Base-by-base conservation (phyloP, 2,888 invertebrate species). In the Smittia sp. region DNA sequence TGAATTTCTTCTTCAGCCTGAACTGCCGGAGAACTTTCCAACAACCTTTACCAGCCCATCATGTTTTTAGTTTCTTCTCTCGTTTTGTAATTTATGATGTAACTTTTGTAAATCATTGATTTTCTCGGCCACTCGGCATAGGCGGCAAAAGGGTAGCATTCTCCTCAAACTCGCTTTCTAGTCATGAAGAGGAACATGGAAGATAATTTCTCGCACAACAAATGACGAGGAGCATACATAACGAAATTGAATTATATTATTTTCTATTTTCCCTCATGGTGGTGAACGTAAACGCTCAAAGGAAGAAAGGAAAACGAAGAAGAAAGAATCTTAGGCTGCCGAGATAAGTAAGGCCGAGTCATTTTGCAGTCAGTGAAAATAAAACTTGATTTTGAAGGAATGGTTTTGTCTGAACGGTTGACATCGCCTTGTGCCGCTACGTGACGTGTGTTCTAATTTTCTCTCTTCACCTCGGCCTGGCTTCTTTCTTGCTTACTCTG, bases 361-460 rank as follows among this genome's bases (percentile, higher is more conserved):
- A 20, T 22, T 58, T 11, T 58, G 58, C 18, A 20, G 58, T 58
- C 22, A 58, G 58, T 20, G 22, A 46, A 67, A 67, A 41, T 67
- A 39, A 54, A 69, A 69, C 52, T 69, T 69, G 54, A 69, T 69
- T 68, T 69, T 54, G 52, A 69, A 69, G 27, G 52, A 69, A 69
- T 15, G 20, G 25, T 58, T 13, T 52, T 58, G 58, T 58, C 58
- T 22, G 22, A 58, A 58, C 58, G 54, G n/a, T 69, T 69, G 69
- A 69, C 69, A 69, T 69, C 54, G 27, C 69, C 69, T 52, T 69
- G 69, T 69, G 22, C 69, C 27, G 15, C 9, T 52, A 69, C 69
- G 69, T 69, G 69, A 25, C 52, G 13, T 25, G 69, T 41, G 24
- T 69, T 15, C 41, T 54, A 39, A 69, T 67, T 38, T 22, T 67